Percentiles rank a stretch among this genome's conserved stretches.
Evolutionary conservation across 2,797 vertebrate genomes (phyloP).

Genomic region (Lagorchestes hirsutus): DNA sequence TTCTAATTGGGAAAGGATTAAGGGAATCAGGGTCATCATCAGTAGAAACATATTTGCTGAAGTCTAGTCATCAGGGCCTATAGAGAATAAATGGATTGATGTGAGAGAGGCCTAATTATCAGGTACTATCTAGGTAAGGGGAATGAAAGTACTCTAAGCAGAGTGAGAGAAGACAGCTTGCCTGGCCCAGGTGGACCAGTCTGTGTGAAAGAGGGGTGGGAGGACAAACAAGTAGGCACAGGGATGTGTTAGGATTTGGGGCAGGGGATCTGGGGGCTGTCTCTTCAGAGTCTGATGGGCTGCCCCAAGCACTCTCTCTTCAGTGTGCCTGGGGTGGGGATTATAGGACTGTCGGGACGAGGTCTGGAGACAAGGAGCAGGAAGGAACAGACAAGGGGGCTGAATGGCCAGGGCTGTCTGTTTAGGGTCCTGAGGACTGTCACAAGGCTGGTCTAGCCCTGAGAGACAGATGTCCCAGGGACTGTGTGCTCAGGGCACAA

Average conservation of each 20-base stretch:
- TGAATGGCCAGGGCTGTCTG: too few relatives aligned
- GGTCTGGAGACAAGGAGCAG: neutral
- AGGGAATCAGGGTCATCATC: conserved; percentile 12
- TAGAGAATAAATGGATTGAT: neutral
- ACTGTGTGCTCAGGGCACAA: neutral
- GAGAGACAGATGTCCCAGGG: too few relatives aligned
- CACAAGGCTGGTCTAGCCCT: too few relatives aligned
- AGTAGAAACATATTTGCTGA: neutral
- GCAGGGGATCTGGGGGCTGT: neutral
- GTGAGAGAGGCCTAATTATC: neutral
- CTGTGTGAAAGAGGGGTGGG: neutral
- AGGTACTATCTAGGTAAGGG: neutral
- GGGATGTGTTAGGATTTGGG: neutral
- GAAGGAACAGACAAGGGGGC: too few relatives aligned
- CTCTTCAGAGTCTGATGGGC: neutral
- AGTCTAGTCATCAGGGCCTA: neutral
- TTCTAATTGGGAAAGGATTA: conserved; percentile 57
- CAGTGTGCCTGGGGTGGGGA: neutral
- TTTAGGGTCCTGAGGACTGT: neutral
- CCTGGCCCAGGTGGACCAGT: neutral
- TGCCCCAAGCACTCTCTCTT: neutral
- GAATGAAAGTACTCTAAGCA: neutral
- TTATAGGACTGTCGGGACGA: neutral
- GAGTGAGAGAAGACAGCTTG: neutral
- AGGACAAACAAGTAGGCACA: neutral